A percentile compares a stretch with the other conserved stretches of the same genome.
Conservation (phyloP, 2,797 vertebrate genomes). For the Thamnophis elegans region DNA sequence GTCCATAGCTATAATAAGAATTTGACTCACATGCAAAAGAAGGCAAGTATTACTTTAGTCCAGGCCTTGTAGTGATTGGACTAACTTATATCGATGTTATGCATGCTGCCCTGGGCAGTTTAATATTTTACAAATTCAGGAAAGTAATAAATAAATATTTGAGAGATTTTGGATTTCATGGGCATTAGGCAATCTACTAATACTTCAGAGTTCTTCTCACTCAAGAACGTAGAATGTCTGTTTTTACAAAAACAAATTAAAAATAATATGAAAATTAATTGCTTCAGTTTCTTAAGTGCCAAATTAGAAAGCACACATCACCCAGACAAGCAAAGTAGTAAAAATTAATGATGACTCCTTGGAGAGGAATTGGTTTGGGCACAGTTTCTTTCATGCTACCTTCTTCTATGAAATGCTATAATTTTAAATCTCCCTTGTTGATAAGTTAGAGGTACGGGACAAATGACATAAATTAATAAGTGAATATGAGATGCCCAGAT, state of each 20-base stretch:
- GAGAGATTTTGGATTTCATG: not conserved
- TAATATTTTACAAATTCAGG: not conserved
- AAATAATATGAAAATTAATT: slow-evolving; percentile 3
- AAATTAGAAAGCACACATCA: slow-evolving; percentile 27
- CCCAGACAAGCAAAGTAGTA: slow-evolving; percentile 25
- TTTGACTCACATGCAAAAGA: not conserved
- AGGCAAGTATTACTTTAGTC: not conserved
- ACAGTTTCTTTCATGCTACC: not conserved
- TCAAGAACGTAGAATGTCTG: not conserved
- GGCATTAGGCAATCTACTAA: not conserved
- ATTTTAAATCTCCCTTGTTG: slow-evolving; percentile 16
- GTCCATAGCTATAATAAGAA: not conserved
- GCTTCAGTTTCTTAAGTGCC: slow-evolving; percentile 14
- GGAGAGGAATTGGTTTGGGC: slow-evolving; percentile 32
- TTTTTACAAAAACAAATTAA: slow-evolving; percentile 18
- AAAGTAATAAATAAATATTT: not conserved
- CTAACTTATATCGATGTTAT: not conserved
- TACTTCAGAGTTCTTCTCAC: not conserved
- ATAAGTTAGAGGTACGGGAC: not conserved
- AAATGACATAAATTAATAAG: not conserved
- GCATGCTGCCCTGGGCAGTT: not conserved
- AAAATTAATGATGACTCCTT: slow-evolving; percentile 32
- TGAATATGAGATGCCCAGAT: not conserved
- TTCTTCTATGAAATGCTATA: slow-evolving; percentile 13
- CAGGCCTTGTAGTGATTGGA: not conserved